phyloP scores from a whole-genome alignment of 2,888 invertebrate species.

The Seira ritae region DNA sequence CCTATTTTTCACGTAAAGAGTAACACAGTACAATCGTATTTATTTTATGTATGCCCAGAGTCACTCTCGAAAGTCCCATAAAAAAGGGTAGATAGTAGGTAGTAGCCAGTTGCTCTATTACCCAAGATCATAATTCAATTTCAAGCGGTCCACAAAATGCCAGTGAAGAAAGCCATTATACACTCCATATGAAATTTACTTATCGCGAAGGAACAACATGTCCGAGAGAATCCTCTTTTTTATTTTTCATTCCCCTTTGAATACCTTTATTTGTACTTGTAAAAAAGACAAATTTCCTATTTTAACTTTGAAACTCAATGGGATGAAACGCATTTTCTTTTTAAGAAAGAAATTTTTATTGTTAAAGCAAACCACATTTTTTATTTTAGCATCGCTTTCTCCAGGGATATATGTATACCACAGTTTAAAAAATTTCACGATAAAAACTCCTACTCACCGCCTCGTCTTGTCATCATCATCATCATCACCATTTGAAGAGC shows the following conservation, averaged over 20 bases:
- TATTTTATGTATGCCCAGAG: too few relatives aligned
- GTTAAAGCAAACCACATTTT: not conserved
- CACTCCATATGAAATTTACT: conserved; percentile 4
- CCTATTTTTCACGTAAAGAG: too few relatives aligned
- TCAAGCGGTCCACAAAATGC: not conserved
- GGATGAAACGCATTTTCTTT: not conserved
- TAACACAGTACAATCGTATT: too few relatives aligned
- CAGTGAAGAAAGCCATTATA: not conserved
- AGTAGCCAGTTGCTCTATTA: not conserved
- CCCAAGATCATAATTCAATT: conserved; percentile 7
- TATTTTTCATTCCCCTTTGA: not conserved
- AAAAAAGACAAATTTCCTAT: not conserved
- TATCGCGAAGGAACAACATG: not conserved
- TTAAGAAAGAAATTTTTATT: not conserved
- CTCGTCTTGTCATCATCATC: not conserved
- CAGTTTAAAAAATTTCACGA: too few relatives aligned
- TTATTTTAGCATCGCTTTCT: too few relatives aligned
- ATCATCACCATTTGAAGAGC: not conserved
- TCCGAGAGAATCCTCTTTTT: not conserved
- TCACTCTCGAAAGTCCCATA: too few relatives aligned
- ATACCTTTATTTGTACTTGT: not conserved
- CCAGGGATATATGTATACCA: too few relatives aligned
- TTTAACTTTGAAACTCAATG: not conserved
- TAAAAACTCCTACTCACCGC: too few relatives aligned
- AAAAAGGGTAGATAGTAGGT: too few relatives aligned